A percentile compares a stretch with the other conserved stretches of the same genome.
Evolutionary conservation across 2,888 invertebrate species (phyloP).

Genomic region (Cryptocheilus praepositus): DNA sequence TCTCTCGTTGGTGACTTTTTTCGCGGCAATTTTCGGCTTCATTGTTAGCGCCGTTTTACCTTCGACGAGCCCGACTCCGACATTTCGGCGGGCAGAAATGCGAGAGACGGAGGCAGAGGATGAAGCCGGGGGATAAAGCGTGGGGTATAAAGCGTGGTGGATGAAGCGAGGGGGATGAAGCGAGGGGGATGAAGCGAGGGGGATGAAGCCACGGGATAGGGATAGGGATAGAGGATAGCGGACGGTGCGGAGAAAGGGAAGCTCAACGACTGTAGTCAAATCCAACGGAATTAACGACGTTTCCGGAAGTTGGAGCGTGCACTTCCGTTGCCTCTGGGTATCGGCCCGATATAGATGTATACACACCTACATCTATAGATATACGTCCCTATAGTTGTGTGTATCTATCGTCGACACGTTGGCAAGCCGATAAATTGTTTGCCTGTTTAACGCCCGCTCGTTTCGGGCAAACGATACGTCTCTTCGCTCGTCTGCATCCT

Average conservation of each 20-base stretch:
- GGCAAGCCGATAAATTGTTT: conserved; percentile 2
- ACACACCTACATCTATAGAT: too few species aligned
- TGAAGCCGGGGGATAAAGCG: too few species aligned
- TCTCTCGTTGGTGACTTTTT: background rate
- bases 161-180: too few species aligned
- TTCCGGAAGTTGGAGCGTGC: conserved; percentile 15
- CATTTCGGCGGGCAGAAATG: background rate
- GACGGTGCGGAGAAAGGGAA: background rate
- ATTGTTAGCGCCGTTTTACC: conserved; percentile 5
- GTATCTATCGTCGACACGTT: background rate
- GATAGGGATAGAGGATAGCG: too few species aligned
- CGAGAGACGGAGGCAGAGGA: too few species aligned
- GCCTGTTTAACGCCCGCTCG: conserved; percentile 4
- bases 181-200: too few species aligned
- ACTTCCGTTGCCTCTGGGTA: conserved; percentile 10
- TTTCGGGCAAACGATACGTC: background rate
- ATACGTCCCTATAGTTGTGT: too few species aligned
- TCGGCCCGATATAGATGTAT: background rate
- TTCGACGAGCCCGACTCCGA: background rate
- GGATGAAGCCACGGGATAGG: too few species aligned
- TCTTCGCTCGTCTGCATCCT: background rate
- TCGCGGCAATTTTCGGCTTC: conserved; percentile 7
- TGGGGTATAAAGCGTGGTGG: too few species aligned
- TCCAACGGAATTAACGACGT: conserved; percentile 13
- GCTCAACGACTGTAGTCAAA: conserved; percentile 1